Percentiles rank a stretch among this genome's conserved stretches.
Evolutionary conservation across 1,140 invertebrate species (phyloP).

Genomic region (Panulirus ornatus): DNA sequence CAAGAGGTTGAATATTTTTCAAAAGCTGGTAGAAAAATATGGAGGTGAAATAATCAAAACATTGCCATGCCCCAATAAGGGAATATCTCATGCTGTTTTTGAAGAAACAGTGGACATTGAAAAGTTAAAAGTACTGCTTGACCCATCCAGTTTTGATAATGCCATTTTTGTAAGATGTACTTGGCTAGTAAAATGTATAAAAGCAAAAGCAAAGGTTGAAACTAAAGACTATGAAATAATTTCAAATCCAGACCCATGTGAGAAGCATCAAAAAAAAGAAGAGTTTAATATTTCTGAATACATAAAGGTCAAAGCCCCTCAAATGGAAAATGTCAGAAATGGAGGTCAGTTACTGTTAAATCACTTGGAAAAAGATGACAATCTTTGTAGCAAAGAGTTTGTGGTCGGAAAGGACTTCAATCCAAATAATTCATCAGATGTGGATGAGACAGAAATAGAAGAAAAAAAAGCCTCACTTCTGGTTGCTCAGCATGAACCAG

Average conservation of each 20-base stretch:
- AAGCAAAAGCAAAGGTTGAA: conserved; percentile 35
- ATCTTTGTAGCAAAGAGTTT: no score
- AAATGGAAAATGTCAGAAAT: neutral
- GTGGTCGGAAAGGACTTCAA: no score
- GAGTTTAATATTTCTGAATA: neutral
- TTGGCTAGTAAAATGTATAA: conserved; percentile 61
- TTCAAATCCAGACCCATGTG: neutral
- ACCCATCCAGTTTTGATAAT: neutral
- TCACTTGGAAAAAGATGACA: neutral
- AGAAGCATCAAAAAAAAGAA: neutral
- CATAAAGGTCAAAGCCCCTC: neutral
- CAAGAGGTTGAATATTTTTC: conserved; percentile 47
- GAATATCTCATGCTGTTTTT: conserved; percentile 51
- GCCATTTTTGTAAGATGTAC: conserved; percentile 51
- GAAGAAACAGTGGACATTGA: conserved; percentile 65
- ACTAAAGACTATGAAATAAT: conserved; percentile 40
- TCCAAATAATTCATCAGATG: no score
- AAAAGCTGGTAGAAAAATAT: conserved; percentile 57
- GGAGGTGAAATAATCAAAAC: conserved; percentile 44
- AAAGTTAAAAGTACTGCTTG: conserved; percentile 42
- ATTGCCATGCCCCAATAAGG: neutral
- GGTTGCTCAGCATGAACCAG: no score
- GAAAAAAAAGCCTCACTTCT: no score
- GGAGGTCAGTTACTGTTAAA: neutral
- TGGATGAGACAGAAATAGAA: no score